These are phyloP conservation scores for Pimpla rufipes DNA, from an alignment of 2,888 invertebrate genomes.

Conservation along the genomic window DNA sequence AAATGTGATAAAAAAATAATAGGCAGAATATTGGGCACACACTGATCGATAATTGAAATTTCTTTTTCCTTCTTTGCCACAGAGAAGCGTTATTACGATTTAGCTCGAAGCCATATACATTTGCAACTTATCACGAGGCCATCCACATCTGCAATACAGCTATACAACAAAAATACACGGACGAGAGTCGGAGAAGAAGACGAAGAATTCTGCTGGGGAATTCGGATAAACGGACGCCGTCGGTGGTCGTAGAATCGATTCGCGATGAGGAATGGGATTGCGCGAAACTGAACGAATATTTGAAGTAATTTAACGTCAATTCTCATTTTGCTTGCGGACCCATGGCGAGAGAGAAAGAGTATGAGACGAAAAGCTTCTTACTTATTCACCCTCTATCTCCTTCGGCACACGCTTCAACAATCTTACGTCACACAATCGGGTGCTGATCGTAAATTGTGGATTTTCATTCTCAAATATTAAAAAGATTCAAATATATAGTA, in stretches of 20 bases:
- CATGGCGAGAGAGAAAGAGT: slow-evolving; percentile 2
- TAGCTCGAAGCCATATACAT: slow-evolving; percentile 93
- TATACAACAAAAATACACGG: slow-evolving; percentile 91
- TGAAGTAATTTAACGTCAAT: slow-evolving; percentile 79
- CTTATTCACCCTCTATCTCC: slow-evolving; percentile 36
- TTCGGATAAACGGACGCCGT: slow-evolving; percentile 53
- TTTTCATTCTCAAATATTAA: slow-evolving; percentile 56
- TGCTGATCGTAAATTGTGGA: slow-evolving; percentile 31
- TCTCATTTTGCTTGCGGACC: slow-evolving; percentile 49
- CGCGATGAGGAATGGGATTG: slow-evolving; percentile 83
- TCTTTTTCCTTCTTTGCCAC: slow-evolving; percentile 44
- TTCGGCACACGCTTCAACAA: slow-evolving; percentile 33
- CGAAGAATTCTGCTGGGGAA: slow-evolving; percentile 68
- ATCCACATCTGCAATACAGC: slow-evolving; percentile 94
- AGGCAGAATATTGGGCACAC: slow-evolving; percentile 13
- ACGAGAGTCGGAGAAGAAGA: slow-evolving; percentile 75
- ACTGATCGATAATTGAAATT: slow-evolving; percentile 40
- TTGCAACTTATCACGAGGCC: slow-evolving; percentile 93
- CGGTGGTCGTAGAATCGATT: slow-evolving; percentile 67
- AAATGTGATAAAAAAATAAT: slow-evolving; percentile 26
- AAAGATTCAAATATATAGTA: slow-evolving; percentile 21
- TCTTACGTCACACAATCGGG: slow-evolving; percentile 6
- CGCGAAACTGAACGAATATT: slow-evolving; percentile 82
- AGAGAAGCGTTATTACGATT: slow-evolving; percentile 94
- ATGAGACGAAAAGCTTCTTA: slow-evolving; percentile 33